Conservation (phyloP, 2,888 invertebrate genomes). For the Philopedon plagiatum region DNA sequence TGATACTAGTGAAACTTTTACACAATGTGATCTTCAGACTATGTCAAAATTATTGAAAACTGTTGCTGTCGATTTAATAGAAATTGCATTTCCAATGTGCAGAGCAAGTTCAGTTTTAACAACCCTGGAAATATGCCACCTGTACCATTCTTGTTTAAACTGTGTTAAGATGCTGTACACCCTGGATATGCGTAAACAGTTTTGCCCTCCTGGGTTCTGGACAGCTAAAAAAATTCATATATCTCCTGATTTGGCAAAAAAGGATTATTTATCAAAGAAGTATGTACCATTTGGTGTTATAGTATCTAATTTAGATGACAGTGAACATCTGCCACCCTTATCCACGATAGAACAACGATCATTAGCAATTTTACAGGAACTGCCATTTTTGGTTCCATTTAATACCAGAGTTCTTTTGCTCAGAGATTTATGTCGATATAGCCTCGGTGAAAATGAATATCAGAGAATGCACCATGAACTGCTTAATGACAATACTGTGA, state of each 20-base stretch:
- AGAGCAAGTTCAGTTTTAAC: constrained; percentile 63
- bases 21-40: constrained; percentile 61
- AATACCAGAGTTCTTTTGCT: constrained; percentile 89
- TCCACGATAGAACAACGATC: constrained; percentile 91
- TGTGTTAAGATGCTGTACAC: constrained; percentile 77
- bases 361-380: constrained; percentile 88
- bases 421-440: constrained; percentile 75
- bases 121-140: constrained; percentile 64
- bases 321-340: constrained; percentile 86
- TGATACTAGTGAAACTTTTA: constrained; percentile 67
- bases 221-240: constrained; percentile 66
- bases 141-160: constrained; percentile 65
- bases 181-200: constrained; percentile 86
- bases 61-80: constrained; percentile 65
- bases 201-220: constrained; percentile 73
- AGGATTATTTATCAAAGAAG: constrained; percentile 66
- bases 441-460: constrained; percentile 64
- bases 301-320: constrained; percentile 64
- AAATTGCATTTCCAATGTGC: constrained; percentile 68
- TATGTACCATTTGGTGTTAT: constrained; percentile 64
- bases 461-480: constrained; percentile 65
- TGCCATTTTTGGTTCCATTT: constrained; percentile 96
- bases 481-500: constrained; percentile 70
- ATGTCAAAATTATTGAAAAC: constrained; percentile 66
- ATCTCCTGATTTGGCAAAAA: constrained; percentile 63